Base-by-base conservation (phyloP, 2,797 vertebrate species). In the Cyclopterus lumpus region DNA sequence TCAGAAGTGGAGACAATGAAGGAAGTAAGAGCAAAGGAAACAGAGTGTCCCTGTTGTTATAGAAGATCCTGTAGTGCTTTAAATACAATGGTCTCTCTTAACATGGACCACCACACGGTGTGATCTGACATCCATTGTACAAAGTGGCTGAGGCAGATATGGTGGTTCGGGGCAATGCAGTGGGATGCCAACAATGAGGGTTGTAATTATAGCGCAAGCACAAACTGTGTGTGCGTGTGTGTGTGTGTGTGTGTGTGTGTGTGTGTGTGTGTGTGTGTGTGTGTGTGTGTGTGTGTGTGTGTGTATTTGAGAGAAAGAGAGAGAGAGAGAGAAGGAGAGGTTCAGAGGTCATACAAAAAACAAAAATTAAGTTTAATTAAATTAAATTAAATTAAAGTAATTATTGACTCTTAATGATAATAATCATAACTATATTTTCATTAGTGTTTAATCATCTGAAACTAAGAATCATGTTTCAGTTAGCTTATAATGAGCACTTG, bases 131-230 rank as follows among this genome's bases (percentile, higher is more conserved):
- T 77, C 73, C 72, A 68, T 6, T 81, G 73, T 84, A 86, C 83
- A 90, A 90, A 89, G 85, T 84, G 89, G 74, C 73, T 74, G 67
- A 83, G 88, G 84, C 84, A 86, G 83, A 82, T 80, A 76, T 67
- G 76, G 77, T 24, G 73, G 81, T 73, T 76, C 40, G 57, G 71
- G 71, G 65, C 73, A 72, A 66, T 80, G 79, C 73, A 67, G 77
- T 64, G 79, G 78, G 85, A 81, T 34, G 58, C 72, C 62, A 74
- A 88, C 77, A 83, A 79, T 80, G 71, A 85, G 69, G 69, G 64
- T 66, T 71, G 66, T 84, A 89, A 88, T 90, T 87, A 91, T 88
- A 82, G 67, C 87, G 81, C 81, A 74, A 72, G 80, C 71, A 78
- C 85, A n/a, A n/a, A n/a, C n/a, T 78, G 70, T 75, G 71, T 77